Evolutionary conservation across 2,113 vertebrate species (phyloP), one percentile per base, ranked within the genome.

Genomic region (Clarias macrocephalus): DNA sequence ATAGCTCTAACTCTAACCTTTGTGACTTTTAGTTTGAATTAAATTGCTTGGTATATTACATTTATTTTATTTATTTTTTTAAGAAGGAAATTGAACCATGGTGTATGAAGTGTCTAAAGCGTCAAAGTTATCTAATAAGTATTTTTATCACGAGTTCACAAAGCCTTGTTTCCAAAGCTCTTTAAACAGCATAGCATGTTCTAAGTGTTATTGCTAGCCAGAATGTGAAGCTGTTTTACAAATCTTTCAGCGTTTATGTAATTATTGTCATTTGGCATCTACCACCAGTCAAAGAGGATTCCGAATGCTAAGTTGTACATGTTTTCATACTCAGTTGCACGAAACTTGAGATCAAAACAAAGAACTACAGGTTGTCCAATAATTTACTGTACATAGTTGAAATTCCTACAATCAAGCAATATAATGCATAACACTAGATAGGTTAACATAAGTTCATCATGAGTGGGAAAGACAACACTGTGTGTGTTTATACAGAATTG

Each of bases 21-120:
- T 13, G 16, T 80, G 54, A 59, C 52, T 80, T 80, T 80, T 80
- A 59, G 54, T 54, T 80, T 11, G n/a, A 79, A 56, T 79, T 59
- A 33, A 79, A 33, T 21, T 59, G n/a, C 25, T 18, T 30, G 52
- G 12, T 16, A 59, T 59, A 57, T 59, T 80, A 33, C 54, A 59
- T 19, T 59, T 5, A 21, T 19, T 59, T 30, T 52, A 79, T 57
- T 79, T 0, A 19, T 75, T 54, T 76, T n/a, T n/a, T 19, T 70
- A 79, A n/a, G n/a, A 80, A 80, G 28, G 56, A 80, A 59, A 21
- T 33, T 37, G 18, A 10, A 33, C 77, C 30, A 5, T 12, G 18
- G 2, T 56, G 30, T 76, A 73, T 1, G 19, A 23, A 13, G 23
- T 54, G 54, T 25, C 12, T 33, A 33, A 33, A 33, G 33, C 23